phyloP scores from a whole-genome alignment of 2,113 vertebrate genomes.

The human region GRCh38 chr21:21257001-21257500 shows the following conservation, averaged over 20 bases:
- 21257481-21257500: not conserved
- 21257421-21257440: not conserved
- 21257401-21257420: not conserved
- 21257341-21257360: not conserved
- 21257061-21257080: not conserved
- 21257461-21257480: not conserved
- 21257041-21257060: not conserved
- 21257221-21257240: conserved; percentile 17
- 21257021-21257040: not conserved
- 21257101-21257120: not conserved
- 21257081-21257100: not conserved
- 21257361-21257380: not conserved
- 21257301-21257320: not conserved
- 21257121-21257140: not conserved
- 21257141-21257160: not conserved
- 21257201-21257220: conserved; percentile 24
- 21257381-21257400: not conserved
- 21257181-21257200: not conserved
- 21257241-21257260: not conserved
- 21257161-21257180: not conserved
- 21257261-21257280: not conserved
- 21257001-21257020: not conserved
- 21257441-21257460: not conserved
- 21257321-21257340: not conserved
- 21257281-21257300: not conserved